Conservation (phyloP, 2,797 vertebrate species). For the Leucoraja ocellata region DNA sequence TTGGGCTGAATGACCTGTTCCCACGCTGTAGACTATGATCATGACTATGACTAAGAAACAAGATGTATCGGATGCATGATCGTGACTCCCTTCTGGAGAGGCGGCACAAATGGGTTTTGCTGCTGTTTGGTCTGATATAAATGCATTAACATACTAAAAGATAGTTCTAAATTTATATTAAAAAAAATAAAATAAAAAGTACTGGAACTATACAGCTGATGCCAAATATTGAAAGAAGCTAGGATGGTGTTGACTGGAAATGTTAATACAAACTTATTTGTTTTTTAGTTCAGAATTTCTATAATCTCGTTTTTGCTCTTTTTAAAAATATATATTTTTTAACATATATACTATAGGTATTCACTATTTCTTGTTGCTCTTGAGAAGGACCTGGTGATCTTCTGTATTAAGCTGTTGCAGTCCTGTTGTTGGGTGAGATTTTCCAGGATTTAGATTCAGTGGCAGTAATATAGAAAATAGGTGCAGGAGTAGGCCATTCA, state of each 20-base stretch:
- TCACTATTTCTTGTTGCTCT: too few relatives aligned
- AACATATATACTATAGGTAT: too few relatives aligned
- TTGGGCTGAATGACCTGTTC: too few relatives aligned
- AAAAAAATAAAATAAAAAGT: not conserved
- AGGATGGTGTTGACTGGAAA: not conserved
- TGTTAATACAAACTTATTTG: not conserved
- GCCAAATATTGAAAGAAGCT: not conserved
- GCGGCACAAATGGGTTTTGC: not conserved
- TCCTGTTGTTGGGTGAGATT: too few relatives aligned
- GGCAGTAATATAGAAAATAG: too few relatives aligned
- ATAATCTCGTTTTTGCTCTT: not conserved
- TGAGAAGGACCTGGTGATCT: too few relatives aligned
- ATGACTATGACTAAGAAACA: too few relatives aligned
- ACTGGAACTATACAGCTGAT: not conserved
- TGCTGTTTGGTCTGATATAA: not conserved
- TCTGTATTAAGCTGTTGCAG: too few relatives aligned
- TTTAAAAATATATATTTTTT: too few relatives aligned
- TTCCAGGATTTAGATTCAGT: too few relatives aligned
- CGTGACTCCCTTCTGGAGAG: not conserved
- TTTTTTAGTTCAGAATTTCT: not conserved
- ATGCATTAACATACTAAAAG: not conserved
- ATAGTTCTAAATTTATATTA: not conserved
- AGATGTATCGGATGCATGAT: not conserved
- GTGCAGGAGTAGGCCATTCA: too few relatives aligned
- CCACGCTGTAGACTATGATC: too few relatives aligned